A percentile compares a stretch with the other conserved stretches of the same genome.
Evolutionary conservation across 64 coral and sea anemone species (phyloP).

Genomic region (Stichodactyla helianthus): DNA sequence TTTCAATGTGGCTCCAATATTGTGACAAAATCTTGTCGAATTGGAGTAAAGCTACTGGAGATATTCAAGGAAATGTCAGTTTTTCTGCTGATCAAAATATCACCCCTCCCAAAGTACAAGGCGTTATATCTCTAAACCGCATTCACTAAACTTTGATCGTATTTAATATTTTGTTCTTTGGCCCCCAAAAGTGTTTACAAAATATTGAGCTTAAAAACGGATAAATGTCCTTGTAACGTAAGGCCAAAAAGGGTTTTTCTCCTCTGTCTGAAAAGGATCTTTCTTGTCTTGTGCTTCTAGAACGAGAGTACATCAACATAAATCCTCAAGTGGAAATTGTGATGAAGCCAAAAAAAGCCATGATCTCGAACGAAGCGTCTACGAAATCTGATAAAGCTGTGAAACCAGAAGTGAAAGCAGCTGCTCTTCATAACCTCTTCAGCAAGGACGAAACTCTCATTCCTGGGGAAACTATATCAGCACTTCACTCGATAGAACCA

Average conservation of each 20-base stretch:
- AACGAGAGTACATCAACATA: slow-evolving; percentile 3
- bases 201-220: no score
- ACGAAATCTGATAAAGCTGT: slow-evolving; percentile 1
- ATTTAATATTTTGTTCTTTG: no score
- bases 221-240: neutral
- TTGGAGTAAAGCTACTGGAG: no score
- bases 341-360: slow-evolving; percentile 13
- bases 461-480: slow-evolving; percentile 57
- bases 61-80: no score
- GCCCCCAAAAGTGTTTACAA: no score
- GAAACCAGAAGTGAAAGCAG: neutral
- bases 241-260: neutral
- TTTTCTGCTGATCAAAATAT: no score
- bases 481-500: slow-evolving; percentile 82
- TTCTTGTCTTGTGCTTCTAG: neutral
- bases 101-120: no score
- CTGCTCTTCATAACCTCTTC: slow-evolving; percentile 1
- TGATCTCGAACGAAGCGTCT: neutral
- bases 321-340: slow-evolving; percentile 23
- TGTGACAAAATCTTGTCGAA: no score
- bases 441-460: neutral
- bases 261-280: neutral
- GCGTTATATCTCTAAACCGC: no score
- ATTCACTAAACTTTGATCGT: no score
- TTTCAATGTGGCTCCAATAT: no score